Percentiles rank a stretch among this genome's conserved stretches.
These are phyloP conservation scores for Enhydra lutris DNA, from an alignment of 2,113 vertebrate genomes.

Conservation along the genomic window DNA sequence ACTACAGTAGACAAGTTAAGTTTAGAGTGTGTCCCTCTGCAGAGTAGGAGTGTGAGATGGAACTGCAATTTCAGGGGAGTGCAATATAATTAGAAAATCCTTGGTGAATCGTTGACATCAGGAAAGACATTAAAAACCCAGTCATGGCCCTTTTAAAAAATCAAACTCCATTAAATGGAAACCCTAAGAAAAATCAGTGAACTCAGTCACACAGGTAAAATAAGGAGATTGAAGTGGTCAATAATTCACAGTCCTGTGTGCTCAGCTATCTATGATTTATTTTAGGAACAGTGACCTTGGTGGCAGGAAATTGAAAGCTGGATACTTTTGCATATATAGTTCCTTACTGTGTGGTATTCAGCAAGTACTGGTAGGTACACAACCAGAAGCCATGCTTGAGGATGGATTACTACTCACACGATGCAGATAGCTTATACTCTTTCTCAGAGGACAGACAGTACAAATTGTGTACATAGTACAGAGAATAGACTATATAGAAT, in stretches of 20 bases:
- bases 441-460: not conserved
- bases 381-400: not conserved
- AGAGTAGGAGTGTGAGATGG: slow-evolving; percentile 14
- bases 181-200: slow-evolving; percentile 50
- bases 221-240: not conserved
- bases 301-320: slow-evolving; percentile 46
- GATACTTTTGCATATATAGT: not conserved
- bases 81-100: slow-evolving; percentile 58
- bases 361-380: not conserved
- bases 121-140: slow-evolving; percentile 64
- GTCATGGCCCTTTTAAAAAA: slow-evolving; percentile 31
- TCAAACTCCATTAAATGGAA: slow-evolving; percentile 63
- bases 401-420: not conserved
- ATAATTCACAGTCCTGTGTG: not conserved
- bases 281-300: slow-evolving; percentile 15
- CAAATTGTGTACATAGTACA: not conserved
- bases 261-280: slow-evolving; percentile 20
- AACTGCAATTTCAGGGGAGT: slow-evolving; percentile 20
- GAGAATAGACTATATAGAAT: not conserved
- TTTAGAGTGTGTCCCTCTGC: not conserved
- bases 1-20: not conserved
- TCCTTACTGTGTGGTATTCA: not conserved
- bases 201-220: slow-evolving; percentile 56
- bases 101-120: slow-evolving; percentile 31
- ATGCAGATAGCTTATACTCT: not conserved